Evolutionary conservation across 2,888 invertebrate genomes (phyloP), one percentile per base, ranked within the genome.

Genomic region (Andrena trimmerana): DNA sequence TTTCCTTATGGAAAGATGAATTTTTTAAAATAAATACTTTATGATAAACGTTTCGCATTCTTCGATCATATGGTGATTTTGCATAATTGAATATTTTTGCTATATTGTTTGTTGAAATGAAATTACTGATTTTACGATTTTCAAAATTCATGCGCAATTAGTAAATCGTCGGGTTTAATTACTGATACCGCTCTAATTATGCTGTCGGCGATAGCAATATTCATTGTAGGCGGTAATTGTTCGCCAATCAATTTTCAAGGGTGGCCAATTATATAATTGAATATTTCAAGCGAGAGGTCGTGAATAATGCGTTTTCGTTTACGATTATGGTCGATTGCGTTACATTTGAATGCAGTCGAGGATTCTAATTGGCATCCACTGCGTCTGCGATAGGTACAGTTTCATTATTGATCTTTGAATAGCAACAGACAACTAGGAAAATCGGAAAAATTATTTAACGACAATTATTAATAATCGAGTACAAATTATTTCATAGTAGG

Each of bases 241-340:
- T 36, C 75, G 71, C 75, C 79, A 83, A 83, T 79, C 79, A 71
- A 80, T 80, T 78, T 80, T 71, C 80, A 80, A 71, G 70, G 66
- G 20, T 80, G 52, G 48, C 59, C 48, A 74, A 59, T 70, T 62
- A 27, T 42, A 42, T 70, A 77, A 81, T 78, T 73, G 85, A 81
- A 85, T 75, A 72, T 85, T 84, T 67, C 63, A 72, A 36, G 24
- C 70, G 72, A 63, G 29, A 68, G 54, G 10, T 24, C 20, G 48
- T 36, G 16, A 65, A 50, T 50, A 68, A 57, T 42, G 65, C 54
- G 52, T 70, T 71, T 54, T 52, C 33, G 24, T 20, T 27, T 10
- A 24, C 29, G 27, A 78, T 79, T 65, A 50, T 31, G 36, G n/a
- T 42, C 57, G n/a, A 27, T 70, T 65, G 42, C 57, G 48, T 70